Conservation (phyloP, 2,113 vertebrate genomes). For the Tragulus kanchil region DNA sequence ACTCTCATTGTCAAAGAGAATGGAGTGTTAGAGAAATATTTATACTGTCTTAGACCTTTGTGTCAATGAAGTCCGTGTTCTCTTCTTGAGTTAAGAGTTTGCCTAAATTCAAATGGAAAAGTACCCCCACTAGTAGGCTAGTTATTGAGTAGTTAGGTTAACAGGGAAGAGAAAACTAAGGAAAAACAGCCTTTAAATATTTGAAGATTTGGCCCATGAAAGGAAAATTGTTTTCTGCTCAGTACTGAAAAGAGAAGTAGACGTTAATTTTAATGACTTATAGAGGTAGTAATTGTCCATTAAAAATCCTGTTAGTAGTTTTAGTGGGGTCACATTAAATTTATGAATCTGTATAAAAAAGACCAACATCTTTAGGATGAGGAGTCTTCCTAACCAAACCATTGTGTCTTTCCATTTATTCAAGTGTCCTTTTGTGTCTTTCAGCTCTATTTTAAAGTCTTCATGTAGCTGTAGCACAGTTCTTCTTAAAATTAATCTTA, state of each 20-base stretch:
- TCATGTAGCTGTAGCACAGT: neutral
- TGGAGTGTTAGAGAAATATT: neutral
- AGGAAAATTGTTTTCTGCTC: neutral
- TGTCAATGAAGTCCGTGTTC: neutral
- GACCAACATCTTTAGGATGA: neutral
- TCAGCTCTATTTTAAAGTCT: constrained; percentile 1
- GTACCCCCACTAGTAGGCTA: neutral
- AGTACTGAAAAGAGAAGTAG: neutral
- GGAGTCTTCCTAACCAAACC: neutral
- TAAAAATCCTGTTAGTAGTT: neutral
- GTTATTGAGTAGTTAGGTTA: neutral
- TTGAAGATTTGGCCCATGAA: neutral
- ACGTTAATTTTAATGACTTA: neutral
- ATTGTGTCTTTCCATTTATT: neutral
- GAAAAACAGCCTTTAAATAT: neutral
- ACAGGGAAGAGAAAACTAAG: neutral
- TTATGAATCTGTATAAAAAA: neutral
- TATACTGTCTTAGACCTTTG: neutral
- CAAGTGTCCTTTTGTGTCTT: neutral
- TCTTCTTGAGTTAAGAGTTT: neutral
- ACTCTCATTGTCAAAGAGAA: neutral
- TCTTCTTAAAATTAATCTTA: constrained; percentile 27
- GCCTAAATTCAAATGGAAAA: neutral
- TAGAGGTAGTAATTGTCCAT: neutral
- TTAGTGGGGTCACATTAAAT: neutral